Evolutionary conservation across 30 jellyfish, hydroid and myxozoan genomes (phyloP).

Genomic region (Cassiopea xamachana): DNA sequence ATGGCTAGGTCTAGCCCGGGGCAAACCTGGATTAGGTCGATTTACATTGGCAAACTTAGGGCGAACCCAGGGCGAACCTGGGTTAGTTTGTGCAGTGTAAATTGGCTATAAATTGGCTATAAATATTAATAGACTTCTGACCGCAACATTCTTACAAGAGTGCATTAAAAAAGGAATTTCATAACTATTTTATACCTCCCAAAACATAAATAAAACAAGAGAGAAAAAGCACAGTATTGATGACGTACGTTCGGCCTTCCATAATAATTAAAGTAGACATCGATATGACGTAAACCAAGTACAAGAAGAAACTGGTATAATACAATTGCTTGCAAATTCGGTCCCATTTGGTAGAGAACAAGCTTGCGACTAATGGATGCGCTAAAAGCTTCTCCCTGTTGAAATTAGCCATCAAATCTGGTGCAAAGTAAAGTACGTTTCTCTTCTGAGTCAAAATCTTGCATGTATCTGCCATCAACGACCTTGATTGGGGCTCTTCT

Average conservation of each 20-base stretch:
- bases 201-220: not conserved
- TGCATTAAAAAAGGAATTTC: no score
- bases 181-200: no score
- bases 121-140: no score
- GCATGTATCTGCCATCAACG: slow-evolving; percentile 16
- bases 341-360: slow-evolving; percentile 35
- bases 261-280: slow-evolving; percentile 26
- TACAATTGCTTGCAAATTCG: slow-evolving; percentile 41
- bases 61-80: no score
- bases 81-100: no score
- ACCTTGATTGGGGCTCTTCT: slow-evolving; percentile 26
- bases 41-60: no score
- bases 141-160: no score
- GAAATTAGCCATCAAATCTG: slow-evolving; percentile 25
- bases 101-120: not conserved
- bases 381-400: slow-evolving; percentile 39
- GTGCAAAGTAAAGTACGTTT: slow-evolving; percentile 39
- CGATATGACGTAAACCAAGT: slow-evolving; percentile 24
- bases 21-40: no score
- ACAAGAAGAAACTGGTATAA: slow-evolving; percentile 31
- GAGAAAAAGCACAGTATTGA: no score
- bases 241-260: slow-evolving; percentile 47
- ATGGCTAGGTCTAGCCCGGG: no score
- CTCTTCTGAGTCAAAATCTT: slow-evolving; percentile 21
- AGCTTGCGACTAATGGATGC: slow-evolving; percentile 10